phyloP scores from a whole-genome alignment of 2,113 vertebrate genomes.

The Oryzias javanicus region DNA sequence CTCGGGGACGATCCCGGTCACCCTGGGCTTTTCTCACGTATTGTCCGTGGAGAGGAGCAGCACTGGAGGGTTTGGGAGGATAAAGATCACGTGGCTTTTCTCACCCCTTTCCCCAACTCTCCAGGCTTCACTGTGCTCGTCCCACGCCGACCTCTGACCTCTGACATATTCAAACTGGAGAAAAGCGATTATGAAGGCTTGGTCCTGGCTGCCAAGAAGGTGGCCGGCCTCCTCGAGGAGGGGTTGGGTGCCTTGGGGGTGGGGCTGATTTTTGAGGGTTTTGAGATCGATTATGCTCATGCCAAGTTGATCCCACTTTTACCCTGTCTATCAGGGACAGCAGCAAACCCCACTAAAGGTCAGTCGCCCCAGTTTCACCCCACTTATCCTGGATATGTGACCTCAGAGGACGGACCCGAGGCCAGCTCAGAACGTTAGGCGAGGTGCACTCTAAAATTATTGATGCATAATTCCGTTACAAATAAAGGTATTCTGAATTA shows the following conservation, averaged over 20 bases:
- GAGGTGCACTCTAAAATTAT: constrained; percentile 55
- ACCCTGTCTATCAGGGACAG: neutral
- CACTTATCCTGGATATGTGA: constrained; percentile 75
- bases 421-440: constrained; percentile 55
- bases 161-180: constrained; percentile 72
- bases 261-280: constrained; percentile 79
- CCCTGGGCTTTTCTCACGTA: constrained; percentile 68
- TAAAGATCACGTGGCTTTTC: constrained; percentile 70
- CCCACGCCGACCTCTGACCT: constrained; percentile 74
- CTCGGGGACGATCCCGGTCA: constrained; percentile 61
- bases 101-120: constrained; percentile 78
- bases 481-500: neutral
- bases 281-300: constrained; percentile 79
- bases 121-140: constrained; percentile 75
- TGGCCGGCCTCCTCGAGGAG: constrained; percentile 61
- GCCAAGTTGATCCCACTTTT: constrained; percentile 74
- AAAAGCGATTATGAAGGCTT: constrained; percentile 63
- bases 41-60: constrained; percentile 76
- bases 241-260: constrained; percentile 60
- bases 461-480: neutral
- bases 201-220: constrained; percentile 57
- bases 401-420: constrained; percentile 71
- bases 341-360: neutral
- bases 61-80: constrained; percentile 82
- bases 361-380: constrained; percentile 32